A percentile compares a stretch with the other conserved stretches of the same genome.
Evolutionary conservation across 2,888 invertebrate species (phyloP).

Genomic region (Papilio protenor): DNA sequence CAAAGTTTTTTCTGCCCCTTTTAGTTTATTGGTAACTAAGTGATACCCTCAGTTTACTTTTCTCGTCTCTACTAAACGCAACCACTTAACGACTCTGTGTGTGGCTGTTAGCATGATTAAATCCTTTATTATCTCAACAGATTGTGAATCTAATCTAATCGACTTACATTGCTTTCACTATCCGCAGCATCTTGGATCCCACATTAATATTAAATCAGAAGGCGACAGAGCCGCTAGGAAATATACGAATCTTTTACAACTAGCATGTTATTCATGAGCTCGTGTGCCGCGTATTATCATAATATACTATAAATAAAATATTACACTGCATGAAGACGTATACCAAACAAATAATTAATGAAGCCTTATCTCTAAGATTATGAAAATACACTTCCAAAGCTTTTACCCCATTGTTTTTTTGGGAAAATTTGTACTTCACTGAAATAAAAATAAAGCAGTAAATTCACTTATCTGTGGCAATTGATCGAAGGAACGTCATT

Average conservation of each 20-base stretch:
- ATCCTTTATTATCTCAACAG: slow-evolving; percentile 10
- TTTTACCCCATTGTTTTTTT: slow-evolving; percentile 22
- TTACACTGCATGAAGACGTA: slow-evolving; percentile 45
- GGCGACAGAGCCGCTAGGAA: slow-evolving; percentile 51
- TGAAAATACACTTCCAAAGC: neutral
- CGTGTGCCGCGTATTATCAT: slow-evolving; percentile 48
- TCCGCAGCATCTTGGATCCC: slow-evolving; percentile 53
- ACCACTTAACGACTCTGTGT: neutral
- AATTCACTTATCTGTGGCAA: slow-evolving; percentile 17
- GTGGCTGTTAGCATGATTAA: neutral
- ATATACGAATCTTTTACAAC: slow-evolving; percentile 51
- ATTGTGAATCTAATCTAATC: slow-evolving; percentile 35
- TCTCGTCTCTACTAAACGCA: neutral
- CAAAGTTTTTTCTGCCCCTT: too few species aligned
- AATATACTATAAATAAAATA: slow-evolving; percentile 52
- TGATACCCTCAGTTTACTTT: neutral
- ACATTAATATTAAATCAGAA: slow-evolving; percentile 63
- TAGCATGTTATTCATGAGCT: slow-evolving; percentile 49
- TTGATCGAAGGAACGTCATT: slow-evolving; percentile 33
- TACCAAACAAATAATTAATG: slow-evolving; percentile 45
- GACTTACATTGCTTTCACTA: slow-evolving; percentile 41
- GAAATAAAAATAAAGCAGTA: slow-evolving; percentile 27
- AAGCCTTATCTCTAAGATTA: slow-evolving; percentile 32
- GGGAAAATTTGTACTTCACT: neutral
- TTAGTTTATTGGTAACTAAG: neutral